Conservation (phyloP, 2,888 invertebrate species). For the Buathra laborator region DNA sequence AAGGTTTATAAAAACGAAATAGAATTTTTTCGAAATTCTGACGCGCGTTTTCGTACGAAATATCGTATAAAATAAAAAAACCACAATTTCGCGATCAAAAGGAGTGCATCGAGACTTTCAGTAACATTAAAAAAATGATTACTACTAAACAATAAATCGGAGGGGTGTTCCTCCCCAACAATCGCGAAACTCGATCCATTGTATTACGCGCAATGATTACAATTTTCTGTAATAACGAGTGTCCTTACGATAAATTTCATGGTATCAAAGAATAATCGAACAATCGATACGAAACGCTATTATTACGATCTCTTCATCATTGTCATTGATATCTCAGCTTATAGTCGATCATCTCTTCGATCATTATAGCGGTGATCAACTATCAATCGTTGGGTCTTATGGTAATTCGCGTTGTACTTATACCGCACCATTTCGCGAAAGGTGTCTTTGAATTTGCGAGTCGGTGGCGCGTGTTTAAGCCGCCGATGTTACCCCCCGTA, state of each 20-base stretch:
- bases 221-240: slow-evolving; percentile 27
- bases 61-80: too few relatives aligned
- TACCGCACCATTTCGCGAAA: slow-evolving; percentile 2
- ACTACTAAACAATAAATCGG: too few relatives aligned
- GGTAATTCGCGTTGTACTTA: slow-evolving; percentile 25
- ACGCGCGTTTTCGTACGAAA: too few relatives aligned
- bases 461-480: background rate
- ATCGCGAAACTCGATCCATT: background rate
- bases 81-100: too few relatives aligned
- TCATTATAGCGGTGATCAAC: slow-evolving; percentile 23
- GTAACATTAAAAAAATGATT: too few relatives aligned
- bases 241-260: slow-evolving; percentile 38
- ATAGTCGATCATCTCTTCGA: slow-evolving; percentile 12
- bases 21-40: too few relatives aligned
- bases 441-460: slow-evolving; percentile 35
- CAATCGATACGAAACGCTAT: background rate
- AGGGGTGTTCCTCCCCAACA: background rate
- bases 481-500: background rate
- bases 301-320: slow-evolving; percentile 38
- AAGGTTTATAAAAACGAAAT: too few relatives aligned
- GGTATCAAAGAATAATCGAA: slow-evolving; percentile 15
- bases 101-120: too few relatives aligned
- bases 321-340: slow-evolving; percentile 30
- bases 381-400: slow-evolving; percentile 12
- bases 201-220: slow-evolving; percentile 22